Evolutionary conservation across 2,888 invertebrate species (phyloP).

Genomic region (Cryptosula pallasiana): DNA sequence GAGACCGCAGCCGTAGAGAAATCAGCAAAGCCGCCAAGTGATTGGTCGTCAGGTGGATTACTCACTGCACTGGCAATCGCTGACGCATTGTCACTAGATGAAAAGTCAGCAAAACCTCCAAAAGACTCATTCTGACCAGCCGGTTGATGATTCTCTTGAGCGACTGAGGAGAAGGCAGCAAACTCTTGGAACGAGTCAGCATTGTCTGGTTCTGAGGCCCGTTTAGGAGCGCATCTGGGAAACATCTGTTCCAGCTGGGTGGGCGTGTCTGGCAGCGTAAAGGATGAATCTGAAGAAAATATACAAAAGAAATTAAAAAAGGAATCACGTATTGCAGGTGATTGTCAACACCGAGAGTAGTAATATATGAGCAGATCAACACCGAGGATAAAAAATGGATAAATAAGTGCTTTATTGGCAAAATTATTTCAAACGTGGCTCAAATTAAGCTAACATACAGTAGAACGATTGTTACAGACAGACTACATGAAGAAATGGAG

Average conservation of each 20-base stretch:
- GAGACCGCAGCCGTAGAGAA: neutral
- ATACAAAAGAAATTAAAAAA: too few relatives aligned
- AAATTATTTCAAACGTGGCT: too few relatives aligned
- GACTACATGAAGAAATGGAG: too few relatives aligned
- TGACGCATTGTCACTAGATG: neutral
- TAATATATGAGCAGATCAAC: too few relatives aligned
- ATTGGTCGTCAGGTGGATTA: neutral
- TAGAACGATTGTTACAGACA: too few relatives aligned
- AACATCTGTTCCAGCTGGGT: neutral
- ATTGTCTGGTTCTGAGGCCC: neutral
- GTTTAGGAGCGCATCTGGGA: constrained; percentile 11
- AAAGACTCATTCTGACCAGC: neutral
- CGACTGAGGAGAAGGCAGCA: neutral
- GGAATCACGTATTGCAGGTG: too few relatives aligned
- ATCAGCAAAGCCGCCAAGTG: neutral
- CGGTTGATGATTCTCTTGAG: too few relatives aligned
- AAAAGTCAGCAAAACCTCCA: neutral
- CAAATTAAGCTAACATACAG: too few relatives aligned
- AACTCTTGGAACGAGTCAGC: neutral
- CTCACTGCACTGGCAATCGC: neutral
- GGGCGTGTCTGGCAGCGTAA: constrained; percentile 10
- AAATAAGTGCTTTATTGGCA: too few relatives aligned
- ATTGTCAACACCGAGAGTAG: too few relatives aligned
- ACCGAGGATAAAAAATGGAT: too few relatives aligned
- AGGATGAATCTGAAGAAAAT: neutral